Percentiles rank a stretch among this genome's conserved stretches.
Conservation (phyloP, 2,797 vertebrate species). For the Emys orbicularis region DNA sequence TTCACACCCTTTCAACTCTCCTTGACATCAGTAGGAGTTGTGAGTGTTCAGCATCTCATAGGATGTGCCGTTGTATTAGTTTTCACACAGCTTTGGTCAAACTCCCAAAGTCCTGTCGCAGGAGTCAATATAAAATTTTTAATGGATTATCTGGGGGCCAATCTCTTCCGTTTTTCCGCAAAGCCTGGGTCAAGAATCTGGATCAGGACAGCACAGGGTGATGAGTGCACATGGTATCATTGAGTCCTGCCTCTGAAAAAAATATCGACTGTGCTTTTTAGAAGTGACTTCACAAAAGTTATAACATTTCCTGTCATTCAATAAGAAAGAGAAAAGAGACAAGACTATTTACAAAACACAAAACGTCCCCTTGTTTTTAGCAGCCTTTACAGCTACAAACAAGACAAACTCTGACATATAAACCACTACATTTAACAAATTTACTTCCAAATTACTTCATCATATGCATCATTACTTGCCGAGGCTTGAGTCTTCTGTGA, state of each 20-base stretch:
- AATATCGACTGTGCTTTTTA: neutral
- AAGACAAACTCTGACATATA: neutral
- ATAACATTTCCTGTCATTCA: neutral
- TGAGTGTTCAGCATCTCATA: neutral
- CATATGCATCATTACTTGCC: neutral
- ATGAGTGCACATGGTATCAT: neutral
- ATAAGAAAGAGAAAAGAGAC: neutral
- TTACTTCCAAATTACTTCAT: neutral
- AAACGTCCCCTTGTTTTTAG: neutral
- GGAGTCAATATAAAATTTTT: neutral
- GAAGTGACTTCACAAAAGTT: neutral
- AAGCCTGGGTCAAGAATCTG: slow-evolving; percentile 21
- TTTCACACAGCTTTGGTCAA: neutral
- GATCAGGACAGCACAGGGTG: neutral
- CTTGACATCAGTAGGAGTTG: neutral
- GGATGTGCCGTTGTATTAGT: neutral
- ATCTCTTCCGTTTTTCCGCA: neutral
- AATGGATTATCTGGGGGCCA: neutral
- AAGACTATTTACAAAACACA: neutral
- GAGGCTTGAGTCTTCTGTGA: neutral
- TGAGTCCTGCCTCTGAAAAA: neutral
- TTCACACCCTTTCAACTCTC: neutral
- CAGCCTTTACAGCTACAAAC: neutral
- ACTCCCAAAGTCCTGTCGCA: neutral
- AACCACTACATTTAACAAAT: neutral